These are phyloP conservation scores for Colletes gigas DNA, from an alignment of 1,140 invertebrate genomes.

Conservation along the genomic window DNA sequence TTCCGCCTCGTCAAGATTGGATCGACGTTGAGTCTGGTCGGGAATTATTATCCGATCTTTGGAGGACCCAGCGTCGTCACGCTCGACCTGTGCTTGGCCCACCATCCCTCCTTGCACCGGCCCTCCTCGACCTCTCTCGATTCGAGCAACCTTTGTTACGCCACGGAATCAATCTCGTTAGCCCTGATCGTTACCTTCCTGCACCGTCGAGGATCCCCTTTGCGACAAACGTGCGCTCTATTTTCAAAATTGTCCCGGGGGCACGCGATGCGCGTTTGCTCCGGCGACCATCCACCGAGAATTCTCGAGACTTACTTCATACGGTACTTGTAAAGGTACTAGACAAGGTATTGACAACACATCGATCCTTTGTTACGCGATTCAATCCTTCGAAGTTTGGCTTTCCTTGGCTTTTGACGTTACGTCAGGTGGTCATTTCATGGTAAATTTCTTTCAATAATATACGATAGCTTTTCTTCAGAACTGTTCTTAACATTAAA, in stretches of 20 bases:
- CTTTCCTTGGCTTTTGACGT: no score
- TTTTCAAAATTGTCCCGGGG: conserved; percentile 33
- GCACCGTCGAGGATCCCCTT: conserved; percentile 4
- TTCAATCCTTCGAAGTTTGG: no score
- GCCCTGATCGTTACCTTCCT: conserved; percentile 30
- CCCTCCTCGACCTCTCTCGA: neutral
- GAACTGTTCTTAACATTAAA: no score
- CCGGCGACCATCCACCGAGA: no score
- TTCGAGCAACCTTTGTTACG: conserved; percentile 43
- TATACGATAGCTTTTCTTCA: no score
- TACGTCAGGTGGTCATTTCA: no score
- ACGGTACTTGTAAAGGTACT: no score
- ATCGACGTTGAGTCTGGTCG: conserved; percentile 71
- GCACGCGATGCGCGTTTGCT: conserved; percentile 4
- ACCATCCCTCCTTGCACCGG: neutral
- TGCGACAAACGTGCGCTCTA: conserved; percentile 11
- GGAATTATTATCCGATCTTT: conserved; percentile 74
- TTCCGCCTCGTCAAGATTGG: conserved; percentile 73
- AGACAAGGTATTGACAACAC: no score
- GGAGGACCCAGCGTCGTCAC: conserved; percentile 56
- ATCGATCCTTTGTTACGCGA: neutral
- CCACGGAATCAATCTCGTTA: conserved; percentile 50
- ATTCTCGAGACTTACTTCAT: no score
- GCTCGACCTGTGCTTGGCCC: conserved; percentile 41
- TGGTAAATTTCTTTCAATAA: no score